Evolutionary conservation across 1,140 invertebrate species (phyloP), one percentile per base, ranked within the genome.

Genomic region (Plectus sambesii): DNA sequence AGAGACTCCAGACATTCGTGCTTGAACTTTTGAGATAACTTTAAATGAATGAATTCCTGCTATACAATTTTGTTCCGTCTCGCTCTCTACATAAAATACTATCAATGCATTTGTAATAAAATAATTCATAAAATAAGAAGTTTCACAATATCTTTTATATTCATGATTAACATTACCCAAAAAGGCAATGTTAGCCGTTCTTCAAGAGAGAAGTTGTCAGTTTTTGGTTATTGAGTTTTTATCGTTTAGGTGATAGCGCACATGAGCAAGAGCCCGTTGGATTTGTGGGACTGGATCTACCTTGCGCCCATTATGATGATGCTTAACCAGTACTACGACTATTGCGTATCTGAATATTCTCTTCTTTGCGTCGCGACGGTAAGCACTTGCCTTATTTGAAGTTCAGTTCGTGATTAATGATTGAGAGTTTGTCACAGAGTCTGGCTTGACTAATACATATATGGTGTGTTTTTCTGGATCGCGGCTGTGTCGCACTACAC

Each of bases 221-320:
- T 57, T 8, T 56, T 38, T 45, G 5, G 19, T 30, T 8, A 22
- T 51, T 41, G 38, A 33, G 44, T 42, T 24, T 49, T 71, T 74
- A 20, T 66, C n/a, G n/a, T n/a, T n/a, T n/a, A n/a, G n/a, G n/a
- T 96, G 87, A 46, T 55, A 85, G 92, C 93, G 23, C 92, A 98
- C 69, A 97, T 99, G 92, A 93, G 88, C 3, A 92, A 90, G 72
- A 89, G 86, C 75, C 89, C 93, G 75, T 87, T 99, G 83, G 82
- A 87, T 53, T 85, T 94, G 69, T 79, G 88, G 69, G 93, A 98
- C 75, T 85, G 82, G 70, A 83, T 85, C 12, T 74, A 96, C 47
- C 68, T 94, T 40, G 90, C 90, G 4, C 93, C 93, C 19, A 78
- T 81, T 20, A 80, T 92, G 77, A 74, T 99, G 50, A 90, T 97